These are phyloP conservation scores for Chionoecetes opilio DNA, from an alignment of 1,140 invertebrate species.

Conservation along the genomic window DNA sequence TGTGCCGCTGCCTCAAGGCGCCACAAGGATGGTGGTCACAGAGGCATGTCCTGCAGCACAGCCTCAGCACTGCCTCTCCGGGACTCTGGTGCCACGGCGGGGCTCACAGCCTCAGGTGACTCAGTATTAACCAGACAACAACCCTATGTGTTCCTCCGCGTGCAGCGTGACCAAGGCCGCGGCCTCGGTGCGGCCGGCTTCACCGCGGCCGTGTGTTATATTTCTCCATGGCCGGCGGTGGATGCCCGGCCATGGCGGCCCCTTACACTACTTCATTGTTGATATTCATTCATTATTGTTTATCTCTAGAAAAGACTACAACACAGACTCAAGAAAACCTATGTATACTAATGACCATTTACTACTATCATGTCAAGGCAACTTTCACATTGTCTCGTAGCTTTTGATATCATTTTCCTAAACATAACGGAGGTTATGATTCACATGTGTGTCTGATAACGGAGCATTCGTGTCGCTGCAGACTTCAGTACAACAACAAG, in stretches of 20 bases:
- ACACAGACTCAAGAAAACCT: not conserved
- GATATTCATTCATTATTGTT: not conserved
- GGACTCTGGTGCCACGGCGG: too few species aligned
- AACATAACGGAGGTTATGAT: not conserved
- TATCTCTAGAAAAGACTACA: not conserved
- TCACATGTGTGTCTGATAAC: constrained; percentile 4
- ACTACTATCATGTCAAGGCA: not conserved
- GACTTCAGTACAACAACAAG: not conserved
- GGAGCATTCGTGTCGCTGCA: not conserved
- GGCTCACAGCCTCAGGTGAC: not conserved
- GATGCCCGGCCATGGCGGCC: not conserved
- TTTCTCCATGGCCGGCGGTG: not conserved
- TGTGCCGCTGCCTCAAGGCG: not conserved
- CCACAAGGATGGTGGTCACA: not conserved
- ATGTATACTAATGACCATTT: not conserved
- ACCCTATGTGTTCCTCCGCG: not conserved
- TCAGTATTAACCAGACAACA: not conserved
- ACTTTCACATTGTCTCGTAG: constrained; percentile 19
- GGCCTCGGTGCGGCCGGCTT: not conserved
- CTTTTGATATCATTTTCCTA: constrained; percentile 30
- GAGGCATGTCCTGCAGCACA: not conserved
- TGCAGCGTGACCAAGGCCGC: not conserved
- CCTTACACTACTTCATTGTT: not conserved
- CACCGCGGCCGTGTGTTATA: not conserved
- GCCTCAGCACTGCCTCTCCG: not conserved